Evolutionary conservation across 2,113 vertebrate genomes (phyloP).

Genomic region (Neopipo cinnamomea): DNA sequence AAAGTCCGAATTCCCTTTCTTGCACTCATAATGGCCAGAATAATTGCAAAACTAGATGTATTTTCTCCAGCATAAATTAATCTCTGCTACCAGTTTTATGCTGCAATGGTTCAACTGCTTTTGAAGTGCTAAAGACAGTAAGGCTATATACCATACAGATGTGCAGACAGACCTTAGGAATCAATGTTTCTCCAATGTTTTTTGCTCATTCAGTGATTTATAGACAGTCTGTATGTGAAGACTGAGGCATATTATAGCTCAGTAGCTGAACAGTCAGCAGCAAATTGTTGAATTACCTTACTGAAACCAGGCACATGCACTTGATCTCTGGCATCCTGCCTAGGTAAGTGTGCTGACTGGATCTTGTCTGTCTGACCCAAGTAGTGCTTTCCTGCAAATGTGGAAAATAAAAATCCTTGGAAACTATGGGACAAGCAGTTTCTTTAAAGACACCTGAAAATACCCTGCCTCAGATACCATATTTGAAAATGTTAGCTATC

Average conservation of each 20-base stretch:
- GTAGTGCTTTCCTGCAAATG: not conserved
- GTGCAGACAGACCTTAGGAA: not conserved
- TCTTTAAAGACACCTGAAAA: not conserved
- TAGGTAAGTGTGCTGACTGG: not conserved
- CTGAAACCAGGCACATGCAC: not conserved
- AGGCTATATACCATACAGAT: not conserved
- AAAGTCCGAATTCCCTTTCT: not conserved
- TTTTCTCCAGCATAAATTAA: not conserved
- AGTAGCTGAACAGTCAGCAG: not conserved
- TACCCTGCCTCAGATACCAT: not conserved
- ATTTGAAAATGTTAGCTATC: not conserved
- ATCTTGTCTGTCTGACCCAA: not conserved
- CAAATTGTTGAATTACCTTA: not conserved
- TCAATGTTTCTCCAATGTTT: not conserved
- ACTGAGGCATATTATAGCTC: not conserved
- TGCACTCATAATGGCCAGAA: not conserved
- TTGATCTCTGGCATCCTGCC: not conserved
- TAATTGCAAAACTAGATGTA: not conserved
- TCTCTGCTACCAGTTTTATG: not conserved
- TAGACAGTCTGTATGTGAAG: not conserved
- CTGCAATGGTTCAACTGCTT: not conserved
- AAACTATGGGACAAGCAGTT: not conserved
- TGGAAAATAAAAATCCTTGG: not conserved
- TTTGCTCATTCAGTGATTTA: not conserved
- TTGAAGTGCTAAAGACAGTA: not conserved